These are phyloP conservation scores for Andrena trimmerana DNA, from an alignment of 2,888 invertebrate genomes.

Conservation along the genomic window DNA sequence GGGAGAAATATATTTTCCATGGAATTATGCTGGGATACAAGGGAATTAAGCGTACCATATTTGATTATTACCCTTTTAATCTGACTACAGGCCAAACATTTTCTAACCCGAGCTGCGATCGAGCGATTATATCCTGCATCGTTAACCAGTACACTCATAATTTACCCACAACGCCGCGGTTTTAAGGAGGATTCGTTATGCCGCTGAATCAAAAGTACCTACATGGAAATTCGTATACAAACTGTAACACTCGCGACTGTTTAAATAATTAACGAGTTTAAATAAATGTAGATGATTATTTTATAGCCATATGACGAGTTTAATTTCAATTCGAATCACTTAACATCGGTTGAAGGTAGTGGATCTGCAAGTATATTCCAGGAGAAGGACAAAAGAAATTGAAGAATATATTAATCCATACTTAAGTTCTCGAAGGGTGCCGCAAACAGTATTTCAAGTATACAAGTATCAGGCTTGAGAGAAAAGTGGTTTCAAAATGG, in stretches of 20 bases:
- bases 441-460: too few relatives aligned
- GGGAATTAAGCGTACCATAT: slow-evolving; percentile 81
- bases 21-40: slow-evolving; percentile 79
- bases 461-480: too few relatives aligned
- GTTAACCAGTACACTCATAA: neutral
- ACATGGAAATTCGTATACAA: too few relatives aligned
- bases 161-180: neutral
- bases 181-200: neutral
- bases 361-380: too few relatives aligned
- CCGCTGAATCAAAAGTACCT: too few relatives aligned
- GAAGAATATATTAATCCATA: too few relatives aligned
- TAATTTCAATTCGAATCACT: neutral
- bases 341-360: neutral
- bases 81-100: slow-evolving; percentile 62
- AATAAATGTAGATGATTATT: neutral
- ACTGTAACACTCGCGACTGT: too few relatives aligned
- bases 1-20: slow-evolving; percentile 80
- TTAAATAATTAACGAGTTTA: neutral
- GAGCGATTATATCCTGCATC: slow-evolving; percentile 11
- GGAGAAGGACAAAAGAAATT: too few relatives aligned
- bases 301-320: neutral
- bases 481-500: too few relatives aligned
- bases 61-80: slow-evolving; percentile 85
- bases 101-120: slow-evolving; percentile 35
- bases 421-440: too few relatives aligned